Base-by-base conservation (phyloP, 2,797 vertebrate genomes). In the Silurus lanzhouensis region DNA sequence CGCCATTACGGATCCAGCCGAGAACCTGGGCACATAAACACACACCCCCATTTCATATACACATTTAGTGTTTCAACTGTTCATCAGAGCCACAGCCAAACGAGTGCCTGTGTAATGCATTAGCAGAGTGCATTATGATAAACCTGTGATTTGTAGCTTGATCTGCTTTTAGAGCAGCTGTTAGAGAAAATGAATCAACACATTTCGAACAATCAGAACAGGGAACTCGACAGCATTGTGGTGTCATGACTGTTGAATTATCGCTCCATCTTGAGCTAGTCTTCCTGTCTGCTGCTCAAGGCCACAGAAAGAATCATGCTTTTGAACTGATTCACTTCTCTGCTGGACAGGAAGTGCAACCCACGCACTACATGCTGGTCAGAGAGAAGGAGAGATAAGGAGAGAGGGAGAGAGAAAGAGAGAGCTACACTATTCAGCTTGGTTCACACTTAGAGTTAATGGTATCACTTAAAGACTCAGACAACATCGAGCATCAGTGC, bases 1-100 rank as follows among this genome's bases (percentile, higher is more conserved):
- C 98, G 1, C 98, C 98, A 13, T 99, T 99, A 25, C 97, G 95
- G 92, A 99, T 99, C 98, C 98, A 99, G 22, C 97, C 97, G 81
- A 99, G 95, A 84, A 99, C 98, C 98, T 99, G 94, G 2, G 87
- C 44, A 76, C 17, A 84, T 6, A 19, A 85, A 25, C 1, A 63
- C 10, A 74, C 25, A 61, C 64, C 68, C 55, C 48, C 57, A 63
- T 63, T 71, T 71, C 48, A 57, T 1, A 27, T n/a, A 48, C n/a
- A 81, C 78, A 66, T 31, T 27, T 52, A 57, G 52, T 38, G 13
- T 22, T n/a, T 63, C 8, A 48, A 25, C 71, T 25, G 22, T 6
- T 2, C 15, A 46, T 13, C 19, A 3, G 38, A 72, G 38, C 71
- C 14, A 12, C 46, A 15, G 46, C 71, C 12, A 13, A 0, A 14